Evolutionary conservation across 2,797 vertebrate species (phyloP).

Genomic region (Hoplostethus mediterraneus): DNA sequence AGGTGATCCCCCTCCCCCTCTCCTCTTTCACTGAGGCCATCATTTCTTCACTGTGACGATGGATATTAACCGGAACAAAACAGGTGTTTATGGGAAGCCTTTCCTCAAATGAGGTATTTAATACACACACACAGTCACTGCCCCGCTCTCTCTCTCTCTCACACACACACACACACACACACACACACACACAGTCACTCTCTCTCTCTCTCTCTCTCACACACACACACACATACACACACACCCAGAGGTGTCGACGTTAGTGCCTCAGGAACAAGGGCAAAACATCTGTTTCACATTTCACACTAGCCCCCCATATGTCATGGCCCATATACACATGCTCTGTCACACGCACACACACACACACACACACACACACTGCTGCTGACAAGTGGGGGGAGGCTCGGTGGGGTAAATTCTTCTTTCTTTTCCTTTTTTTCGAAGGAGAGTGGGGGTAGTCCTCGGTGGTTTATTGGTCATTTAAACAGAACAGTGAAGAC

Average conservation of each 20-base stretch:
- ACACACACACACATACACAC: too few species aligned
- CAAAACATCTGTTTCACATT: slow-evolving; percentile 74
- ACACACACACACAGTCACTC: not conserved
- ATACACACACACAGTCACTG: slow-evolving; percentile 22
- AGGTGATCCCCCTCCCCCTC: slow-evolving; percentile 62
- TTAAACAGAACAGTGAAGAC: slow-evolving; percentile 21
- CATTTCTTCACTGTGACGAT: slow-evolving; percentile 71
- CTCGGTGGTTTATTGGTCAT: slow-evolving; percentile 7
- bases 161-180: not conserved
- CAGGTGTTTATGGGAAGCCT: slow-evolving; percentile 82
- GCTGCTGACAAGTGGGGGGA: slow-evolving; percentile 9
- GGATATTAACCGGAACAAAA: slow-evolving; percentile 76
- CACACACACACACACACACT: slow-evolving; percentile 18
- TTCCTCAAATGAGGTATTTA: slow-evolving; percentile 52
- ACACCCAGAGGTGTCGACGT: slow-evolving; percentile 68
- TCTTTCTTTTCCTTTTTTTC: slow-evolving; percentile 9
- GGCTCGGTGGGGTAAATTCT: slow-evolving; percentile 16
- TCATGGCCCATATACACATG: slow-evolving; percentile 55
- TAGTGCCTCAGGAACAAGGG: slow-evolving; percentile 50
- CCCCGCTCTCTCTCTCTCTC: slow-evolving; percentile 7
- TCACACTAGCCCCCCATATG: slow-evolving; percentile 37
- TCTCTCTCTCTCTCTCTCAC: too few species aligned
- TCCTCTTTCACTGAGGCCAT: slow-evolving; percentile 69
- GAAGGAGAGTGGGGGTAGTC: not conserved
- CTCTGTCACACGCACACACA: slow-evolving; percentile 28